A percentile compares a stretch with the other conserved stretches of the same genome.
Evolutionary conservation across 2,888 invertebrate genomes (phyloP).

Genomic region (Diadromus collaris): DNA sequence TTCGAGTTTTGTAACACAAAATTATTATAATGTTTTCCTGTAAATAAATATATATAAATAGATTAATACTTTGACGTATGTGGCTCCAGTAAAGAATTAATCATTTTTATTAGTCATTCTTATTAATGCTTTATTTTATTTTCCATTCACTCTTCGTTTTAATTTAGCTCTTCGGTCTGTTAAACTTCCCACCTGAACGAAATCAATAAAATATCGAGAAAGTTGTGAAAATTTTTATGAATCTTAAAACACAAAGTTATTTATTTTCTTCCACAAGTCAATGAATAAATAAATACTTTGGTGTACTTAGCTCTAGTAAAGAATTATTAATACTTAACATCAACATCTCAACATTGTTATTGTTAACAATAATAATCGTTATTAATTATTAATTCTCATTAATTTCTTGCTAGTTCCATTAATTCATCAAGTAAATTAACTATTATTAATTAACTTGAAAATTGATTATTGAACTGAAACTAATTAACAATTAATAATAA

Average conservation of each 20-base stretch:
- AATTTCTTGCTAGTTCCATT: too few species aligned
- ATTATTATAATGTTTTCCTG: too few species aligned
- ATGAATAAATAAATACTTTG: not conserved
- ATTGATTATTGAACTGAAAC: not conserved
- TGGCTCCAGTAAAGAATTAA: too few species aligned
- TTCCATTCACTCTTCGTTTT: too few species aligned
- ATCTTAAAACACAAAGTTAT: not conserved
- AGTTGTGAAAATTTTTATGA: not conserved
- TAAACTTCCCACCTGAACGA: constrained; percentile 89
- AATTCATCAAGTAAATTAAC: not conserved
- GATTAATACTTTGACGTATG: too few species aligned
- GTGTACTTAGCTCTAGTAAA: not conserved
- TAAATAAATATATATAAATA: too few species aligned
- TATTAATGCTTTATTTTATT: too few species aligned
- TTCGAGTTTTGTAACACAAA: too few species aligned
- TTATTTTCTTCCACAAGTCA: not conserved
- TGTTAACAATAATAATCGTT: not conserved
- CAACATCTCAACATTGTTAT: too few species aligned
- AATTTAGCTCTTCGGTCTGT: constrained; percentile 97
- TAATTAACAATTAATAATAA: not conserved
- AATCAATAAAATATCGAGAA: not conserved
- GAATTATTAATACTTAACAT: too few species aligned
- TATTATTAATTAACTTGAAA: not conserved
- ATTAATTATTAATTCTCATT: not conserved
- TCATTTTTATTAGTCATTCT: too few species aligned